Percentiles rank a stretch among this genome's conserved stretches.
These are phyloP conservation scores for Junco hyemalis DNA, from an alignment of 2,113 vertebrate species.

Conservation along the genomic window DNA sequence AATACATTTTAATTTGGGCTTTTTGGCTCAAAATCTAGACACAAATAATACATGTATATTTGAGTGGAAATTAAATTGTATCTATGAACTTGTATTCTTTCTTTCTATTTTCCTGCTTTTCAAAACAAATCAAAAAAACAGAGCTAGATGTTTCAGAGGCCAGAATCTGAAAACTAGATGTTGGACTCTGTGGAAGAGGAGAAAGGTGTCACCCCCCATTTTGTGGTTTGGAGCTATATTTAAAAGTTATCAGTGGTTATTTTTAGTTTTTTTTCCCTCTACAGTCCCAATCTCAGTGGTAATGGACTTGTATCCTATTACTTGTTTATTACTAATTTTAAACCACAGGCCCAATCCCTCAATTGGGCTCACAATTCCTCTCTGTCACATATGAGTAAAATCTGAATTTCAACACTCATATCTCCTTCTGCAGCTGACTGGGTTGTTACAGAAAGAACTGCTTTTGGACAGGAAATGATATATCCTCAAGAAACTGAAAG, in stretches of 20 bases:
- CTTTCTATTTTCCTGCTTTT: background rate
- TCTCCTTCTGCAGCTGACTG: background rate
- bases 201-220: background rate
- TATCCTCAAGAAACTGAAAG: background rate
- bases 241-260: background rate
- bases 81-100: background rate
- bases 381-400: background rate
- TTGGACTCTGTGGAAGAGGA: background rate
- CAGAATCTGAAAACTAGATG: background rate
- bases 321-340: background rate
- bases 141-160: background rate
- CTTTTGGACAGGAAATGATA: background rate
- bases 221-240: background rate
- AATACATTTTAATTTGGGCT: background rate
- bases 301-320: background rate
- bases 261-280: background rate
- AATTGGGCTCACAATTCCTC: background rate
- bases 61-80: background rate
- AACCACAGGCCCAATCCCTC: background rate
- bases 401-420: background rate
- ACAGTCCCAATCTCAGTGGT: background rate
- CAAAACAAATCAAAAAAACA: background rate
- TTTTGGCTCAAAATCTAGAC: constrained; percentile 44
- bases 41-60: background rate
- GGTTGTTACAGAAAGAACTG: background rate